Evolutionary conservation across 1,140 invertebrate genomes (phyloP).

Genomic region (Pseudachorutes palmiensis): DNA sequence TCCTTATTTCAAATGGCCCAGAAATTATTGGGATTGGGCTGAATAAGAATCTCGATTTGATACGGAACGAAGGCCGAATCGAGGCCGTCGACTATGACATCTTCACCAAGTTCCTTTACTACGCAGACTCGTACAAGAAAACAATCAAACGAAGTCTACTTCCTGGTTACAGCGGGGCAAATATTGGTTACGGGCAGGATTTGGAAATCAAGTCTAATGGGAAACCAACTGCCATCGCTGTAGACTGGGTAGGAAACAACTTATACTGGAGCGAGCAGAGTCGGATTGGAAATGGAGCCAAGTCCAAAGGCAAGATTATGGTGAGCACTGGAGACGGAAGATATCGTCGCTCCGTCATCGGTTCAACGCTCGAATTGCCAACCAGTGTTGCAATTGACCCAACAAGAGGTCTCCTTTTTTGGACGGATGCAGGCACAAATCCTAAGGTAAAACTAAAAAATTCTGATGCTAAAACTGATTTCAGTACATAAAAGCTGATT

Average conservation of each 20-base stretch:
- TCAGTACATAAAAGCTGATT: no score
- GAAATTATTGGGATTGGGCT: slow-evolving; percentile 71
- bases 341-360: slow-evolving; percentile 66
- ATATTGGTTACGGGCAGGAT: slow-evolving; percentile 72
- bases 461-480: no score
- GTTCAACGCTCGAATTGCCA: slow-evolving; percentile 59
- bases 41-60: slow-evolving; percentile 62
- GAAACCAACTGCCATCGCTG: slow-evolving; percentile 71
- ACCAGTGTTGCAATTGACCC: slow-evolving; percentile 81
- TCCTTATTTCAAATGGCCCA: slow-evolving; percentile 60
- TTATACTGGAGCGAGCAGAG: slow-evolving; percentile 84
- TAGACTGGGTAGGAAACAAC: slow-evolving; percentile 88
- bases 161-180: slow-evolving; percentile 62
- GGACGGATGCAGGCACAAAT: slow-evolving; percentile 74
- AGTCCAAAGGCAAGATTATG: slow-evolving; percentile 59
- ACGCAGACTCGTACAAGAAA: slow-evolving; percentile 82
- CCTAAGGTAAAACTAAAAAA: slow-evolving; percentile 50
- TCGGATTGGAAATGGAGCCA: slow-evolving; percentile 56
- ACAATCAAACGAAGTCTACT: slow-evolving; percentile 86
- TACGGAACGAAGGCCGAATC: slow-evolving; percentile 72
- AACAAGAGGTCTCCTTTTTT: slow-evolving; percentile 72
- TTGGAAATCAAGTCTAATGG: slow-evolving; percentile 55
- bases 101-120: slow-evolving; percentile 46
- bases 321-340: slow-evolving; percentile 81
- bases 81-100: slow-evolving; percentile 76